phyloP scores from a whole-genome alignment of 2,797 vertebrate genomes.

The Cichlasoma orientale region DNA sequence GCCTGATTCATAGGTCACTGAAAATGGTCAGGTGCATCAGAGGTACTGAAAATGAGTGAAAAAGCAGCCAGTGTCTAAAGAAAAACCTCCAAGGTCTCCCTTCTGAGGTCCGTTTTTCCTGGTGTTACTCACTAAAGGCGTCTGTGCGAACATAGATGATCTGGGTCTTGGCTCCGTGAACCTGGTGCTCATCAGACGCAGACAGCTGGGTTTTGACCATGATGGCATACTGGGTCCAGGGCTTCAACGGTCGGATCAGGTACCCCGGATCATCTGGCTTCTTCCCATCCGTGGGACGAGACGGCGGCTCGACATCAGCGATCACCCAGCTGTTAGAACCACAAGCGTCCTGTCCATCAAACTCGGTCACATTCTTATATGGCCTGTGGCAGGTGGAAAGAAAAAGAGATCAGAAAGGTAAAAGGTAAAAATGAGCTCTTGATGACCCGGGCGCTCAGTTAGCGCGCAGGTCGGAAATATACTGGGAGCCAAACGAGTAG shows the following conservation, averaged over 20 bases:
- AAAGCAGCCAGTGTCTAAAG: not conserved
- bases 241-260: slow-evolving; percentile 90
- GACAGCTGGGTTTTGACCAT: slow-evolving; percentile 96
- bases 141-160: slow-evolving; percentile 95
- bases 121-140: slow-evolving; percentile 86
- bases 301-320: slow-evolving; percentile 91
- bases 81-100: no score
- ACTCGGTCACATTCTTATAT: slow-evolving; percentile 93
- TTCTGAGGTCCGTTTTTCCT: not conserved
- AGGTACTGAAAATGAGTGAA: not conserved
- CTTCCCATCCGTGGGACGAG: slow-evolving; percentile 81
- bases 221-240: slow-evolving; percentile 97
- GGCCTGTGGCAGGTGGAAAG: slow-evolving; percentile 76
- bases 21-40: no score
- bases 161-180: slow-evolving; percentile 93
- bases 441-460: not conserved
- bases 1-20: no score
- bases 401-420: not conserved
- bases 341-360: slow-evolving; percentile 96
- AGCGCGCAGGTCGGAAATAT: no score
- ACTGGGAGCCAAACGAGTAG: no score
- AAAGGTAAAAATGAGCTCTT: not conserved
- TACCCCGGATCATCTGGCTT: slow-evolving; percentile 82
- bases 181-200: slow-evolving; percentile 90
- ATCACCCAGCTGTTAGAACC: slow-evolving; percentile 98